Conservation (phyloP, 2,113 vertebrate genomes). For the Grammomys dolichurus region DNA sequence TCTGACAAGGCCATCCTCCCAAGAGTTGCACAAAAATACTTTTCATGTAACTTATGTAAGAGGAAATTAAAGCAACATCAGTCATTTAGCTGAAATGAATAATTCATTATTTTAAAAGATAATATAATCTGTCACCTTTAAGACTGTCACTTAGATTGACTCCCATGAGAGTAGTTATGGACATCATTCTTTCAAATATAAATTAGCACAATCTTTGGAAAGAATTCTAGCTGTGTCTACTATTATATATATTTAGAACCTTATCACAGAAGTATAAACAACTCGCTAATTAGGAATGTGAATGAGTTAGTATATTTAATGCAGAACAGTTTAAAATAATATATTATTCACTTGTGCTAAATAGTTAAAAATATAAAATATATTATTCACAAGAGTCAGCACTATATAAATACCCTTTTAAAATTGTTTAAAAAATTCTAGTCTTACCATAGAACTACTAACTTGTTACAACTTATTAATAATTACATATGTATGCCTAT, state of each 20-base stretch:
- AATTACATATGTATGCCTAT: background rate
- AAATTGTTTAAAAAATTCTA: background rate
- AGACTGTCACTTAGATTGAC: background rate
- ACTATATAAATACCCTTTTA: background rate
- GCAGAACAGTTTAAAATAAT: background rate
- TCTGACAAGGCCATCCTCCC: background rate
- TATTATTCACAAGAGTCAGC: background rate
- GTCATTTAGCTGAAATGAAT: background rate
- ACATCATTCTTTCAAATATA: background rate
- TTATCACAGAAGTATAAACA: background rate
- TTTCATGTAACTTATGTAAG: background rate
- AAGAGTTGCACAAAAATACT: background rate
- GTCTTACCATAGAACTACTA: background rate
- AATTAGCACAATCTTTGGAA: background rate
- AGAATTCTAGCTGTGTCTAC: background rate
- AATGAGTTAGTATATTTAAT: background rate
- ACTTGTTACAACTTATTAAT: background rate
- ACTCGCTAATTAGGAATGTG: background rate
- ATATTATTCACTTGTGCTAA: background rate
- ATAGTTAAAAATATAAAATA: background rate
- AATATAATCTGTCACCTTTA: background rate
- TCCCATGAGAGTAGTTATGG: background rate
- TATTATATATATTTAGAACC: background rate
- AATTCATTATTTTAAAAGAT: background rate
- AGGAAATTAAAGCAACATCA: background rate